Evolutionary conservation across 2,113 vertebrate genomes (phyloP).

Genomic region (Cathartes aura): DNA sequence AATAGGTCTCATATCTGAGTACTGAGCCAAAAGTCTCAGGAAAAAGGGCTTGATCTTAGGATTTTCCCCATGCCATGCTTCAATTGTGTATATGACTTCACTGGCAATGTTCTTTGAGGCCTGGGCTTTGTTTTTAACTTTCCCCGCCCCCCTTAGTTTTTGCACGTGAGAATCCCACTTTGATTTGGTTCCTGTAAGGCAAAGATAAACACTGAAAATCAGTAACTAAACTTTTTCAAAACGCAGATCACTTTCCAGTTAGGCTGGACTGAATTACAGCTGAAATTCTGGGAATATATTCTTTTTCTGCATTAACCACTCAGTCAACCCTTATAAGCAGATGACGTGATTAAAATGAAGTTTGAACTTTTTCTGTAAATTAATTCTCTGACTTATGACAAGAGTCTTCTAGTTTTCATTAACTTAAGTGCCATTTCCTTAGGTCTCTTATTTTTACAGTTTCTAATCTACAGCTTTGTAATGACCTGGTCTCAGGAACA

Average conservation of each 20-base stretch:
- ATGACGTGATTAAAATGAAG: slow-evolving; percentile 64
- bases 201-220: background rate
- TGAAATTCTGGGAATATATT: slow-evolving; percentile 63
- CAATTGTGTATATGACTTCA: accelerated
- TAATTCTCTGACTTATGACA: slow-evolving; percentile 55
- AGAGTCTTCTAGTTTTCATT: slow-evolving; percentile 59
- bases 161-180: background rate
- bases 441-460: slow-evolving; percentile 38
- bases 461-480: slow-evolving; percentile 30
- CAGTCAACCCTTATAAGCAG: slow-evolving; percentile 32
- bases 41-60: background rate
- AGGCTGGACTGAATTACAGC: background rate
- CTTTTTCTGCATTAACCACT: slow-evolving; percentile 44
- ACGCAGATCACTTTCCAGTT: background rate
- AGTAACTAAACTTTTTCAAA: background rate
- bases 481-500: slow-evolving; percentile 31
- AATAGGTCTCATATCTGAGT: background rate
- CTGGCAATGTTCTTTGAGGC: background rate
- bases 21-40: background rate
- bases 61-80: background rate
- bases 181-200: background rate
- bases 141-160: background rate
- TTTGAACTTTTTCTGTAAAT: slow-evolving; percentile 62
- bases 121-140: background rate
- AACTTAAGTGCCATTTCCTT: slow-evolving; percentile 60